Base-by-base conservation (phyloP, 1,140 invertebrate species). In the Cotesia typhae region DNA sequence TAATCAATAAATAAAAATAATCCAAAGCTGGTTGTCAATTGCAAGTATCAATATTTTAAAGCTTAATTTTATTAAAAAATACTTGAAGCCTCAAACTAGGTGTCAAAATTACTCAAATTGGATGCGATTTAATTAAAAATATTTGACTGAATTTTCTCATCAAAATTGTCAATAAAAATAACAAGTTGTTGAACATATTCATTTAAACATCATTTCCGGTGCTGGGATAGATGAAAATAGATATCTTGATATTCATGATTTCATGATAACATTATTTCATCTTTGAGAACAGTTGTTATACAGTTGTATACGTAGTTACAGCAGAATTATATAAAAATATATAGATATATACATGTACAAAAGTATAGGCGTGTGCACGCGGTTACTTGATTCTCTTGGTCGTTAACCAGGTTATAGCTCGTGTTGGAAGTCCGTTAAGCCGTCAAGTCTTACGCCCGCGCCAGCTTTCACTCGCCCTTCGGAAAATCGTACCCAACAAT, bases 391-490 rank as follows among this genome's bases (percentile, higher is more conserved):
- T 10, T 20, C 20, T 59, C 57, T 59, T 59, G 20, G 57, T 9
- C 14, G 5, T 28, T n/a, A 63, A 63, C 36, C 60, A 38, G 60
- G 60, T 63, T 63, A 63, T n/a, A 63, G n/a, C 17, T 57, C 28
- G 14, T 28, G n/a, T 28, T n/a, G 47, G 14, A 41, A 66, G 64
- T 37, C 41, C 17, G 64, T 52, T 66, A 66, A 53, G 47, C 38
- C 64, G 28, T 66, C 41, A 52, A 66, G 41, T 51, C 17, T 20
- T 35, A 66, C 64, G 64, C 64, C 64, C 64, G 64, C 64, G 64
- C 64, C 35, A 35, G 64, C 64, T 66, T 66, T 66, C 64, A 20
- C 64, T 53, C 51, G 64, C 64, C 64, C 64, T 66, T 66, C 41
- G 64, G 9, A 66, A 66, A 66, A 53, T 41, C 38, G 10, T 52